Conservation (phyloP, 2,888 invertebrate species). For the Hypselothyrea guttata region DNA sequence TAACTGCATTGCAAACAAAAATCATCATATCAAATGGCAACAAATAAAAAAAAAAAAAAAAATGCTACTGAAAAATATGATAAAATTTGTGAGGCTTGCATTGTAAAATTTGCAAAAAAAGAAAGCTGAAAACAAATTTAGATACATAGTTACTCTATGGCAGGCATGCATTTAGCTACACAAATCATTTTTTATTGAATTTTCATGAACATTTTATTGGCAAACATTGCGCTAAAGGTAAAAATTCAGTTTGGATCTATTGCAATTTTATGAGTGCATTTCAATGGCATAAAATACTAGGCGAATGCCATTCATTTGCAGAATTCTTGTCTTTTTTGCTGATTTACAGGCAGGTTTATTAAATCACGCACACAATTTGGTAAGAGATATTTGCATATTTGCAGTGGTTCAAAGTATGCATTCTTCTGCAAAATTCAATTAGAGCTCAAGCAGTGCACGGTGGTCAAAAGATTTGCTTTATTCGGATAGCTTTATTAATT, state of each 20-base stretch:
- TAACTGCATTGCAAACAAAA: slow-evolving; percentile 59
- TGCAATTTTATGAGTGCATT: slow-evolving; percentile 28
- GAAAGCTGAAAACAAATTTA: slow-evolving; percentile 21
- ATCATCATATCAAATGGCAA: slow-evolving; percentile 44
- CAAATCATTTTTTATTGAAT: slow-evolving; percentile 78
- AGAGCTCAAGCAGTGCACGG: neutral
- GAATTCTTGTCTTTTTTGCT: neutral
- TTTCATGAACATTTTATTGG: slow-evolving; percentile 74
- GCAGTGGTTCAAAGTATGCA: neutral
- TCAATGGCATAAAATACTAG: slow-evolving; percentile 20
- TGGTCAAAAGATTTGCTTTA: too few relatives aligned
- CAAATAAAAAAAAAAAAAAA: slow-evolving; percentile 7
- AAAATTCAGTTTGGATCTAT: slow-evolving; percentile 8
- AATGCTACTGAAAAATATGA: slow-evolving; percentile 3
- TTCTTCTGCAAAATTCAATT: neutral
- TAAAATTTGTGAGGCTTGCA: slow-evolving; percentile 27
- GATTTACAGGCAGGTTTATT: slow-evolving; percentile 21
- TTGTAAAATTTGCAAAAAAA: slow-evolving; percentile 47
- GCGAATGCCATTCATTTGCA: slow-evolving; percentile 10
- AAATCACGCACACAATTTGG: slow-evolving; percentile 32
- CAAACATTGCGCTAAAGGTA: slow-evolving; percentile 52
- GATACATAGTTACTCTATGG: neutral
- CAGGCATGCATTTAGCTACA: slow-evolving; percentile 32
- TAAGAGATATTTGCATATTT: slow-evolving; percentile 3
- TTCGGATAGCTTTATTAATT: too few relatives aligned